Percentiles rank a stretch among this genome's conserved stretches.
These are phyloP conservation scores for Scaptomyza parva DNA, from an alignment of 2,888 invertebrate genomes.

Conservation along the genomic window DNA sequence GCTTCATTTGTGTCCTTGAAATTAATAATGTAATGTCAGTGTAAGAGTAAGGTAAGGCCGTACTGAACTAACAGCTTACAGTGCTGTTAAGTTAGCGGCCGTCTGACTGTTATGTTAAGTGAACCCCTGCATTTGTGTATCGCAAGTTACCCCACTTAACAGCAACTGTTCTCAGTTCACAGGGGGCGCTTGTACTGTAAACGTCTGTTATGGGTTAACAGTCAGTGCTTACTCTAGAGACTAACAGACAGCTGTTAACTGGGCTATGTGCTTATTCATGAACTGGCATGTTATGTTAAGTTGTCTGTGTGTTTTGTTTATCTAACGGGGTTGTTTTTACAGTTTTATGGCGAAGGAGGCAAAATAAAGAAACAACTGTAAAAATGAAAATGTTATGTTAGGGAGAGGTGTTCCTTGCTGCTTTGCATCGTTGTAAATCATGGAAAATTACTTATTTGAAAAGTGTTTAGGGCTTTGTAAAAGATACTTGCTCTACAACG, in stretches of 20 bases:
- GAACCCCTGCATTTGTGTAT: conserved; percentile 42
- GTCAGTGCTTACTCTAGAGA: too few relatives aligned
- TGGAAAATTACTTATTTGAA: too few relatives aligned
- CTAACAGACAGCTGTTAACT: too few relatives aligned
- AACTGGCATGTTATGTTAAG: too few relatives aligned
- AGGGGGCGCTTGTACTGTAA: conserved; percentile 38
- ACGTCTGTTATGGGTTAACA: conserved; percentile 18
- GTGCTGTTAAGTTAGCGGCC: conserved; percentile 1
- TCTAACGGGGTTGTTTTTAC: conserved; percentile 23
- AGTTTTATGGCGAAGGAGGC: conserved; percentile 18
- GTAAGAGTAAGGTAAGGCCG: not conserved
- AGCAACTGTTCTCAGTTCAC: conserved; percentile 58
- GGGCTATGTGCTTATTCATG: too few relatives aligned
- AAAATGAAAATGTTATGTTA: conserved; percentile 14
- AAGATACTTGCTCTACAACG: too few relatives aligned
- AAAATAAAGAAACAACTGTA: not conserved
- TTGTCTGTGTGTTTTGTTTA: conserved; percentile 2
- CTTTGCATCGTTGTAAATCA: too few relatives aligned
- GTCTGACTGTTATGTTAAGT: conserved; percentile 8
- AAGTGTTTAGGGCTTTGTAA: too few relatives aligned
- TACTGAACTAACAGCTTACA: not conserved
- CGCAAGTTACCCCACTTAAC: conserved; percentile 9
- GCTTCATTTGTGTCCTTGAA: conserved; percentile 35
- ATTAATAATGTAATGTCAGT: conserved; percentile 28
- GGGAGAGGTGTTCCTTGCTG: not conserved